phyloP scores from a whole-genome alignment of 2,797 vertebrate genomes.

The Phalloptychus januarius region DNA sequence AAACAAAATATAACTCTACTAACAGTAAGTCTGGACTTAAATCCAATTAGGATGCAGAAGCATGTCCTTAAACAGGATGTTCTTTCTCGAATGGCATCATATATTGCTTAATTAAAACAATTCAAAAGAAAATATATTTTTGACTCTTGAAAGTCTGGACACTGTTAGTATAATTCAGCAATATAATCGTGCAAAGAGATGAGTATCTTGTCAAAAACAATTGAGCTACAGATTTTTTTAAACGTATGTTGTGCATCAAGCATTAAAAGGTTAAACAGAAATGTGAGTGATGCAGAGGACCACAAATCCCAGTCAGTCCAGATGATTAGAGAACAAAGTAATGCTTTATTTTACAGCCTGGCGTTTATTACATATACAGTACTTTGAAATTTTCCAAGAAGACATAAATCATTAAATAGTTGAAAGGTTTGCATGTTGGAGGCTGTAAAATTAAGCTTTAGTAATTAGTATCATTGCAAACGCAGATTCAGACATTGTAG shows the following conservation, averaged over 20 bases:
- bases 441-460: slow-evolving; percentile 77
- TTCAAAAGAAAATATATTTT: neutral
- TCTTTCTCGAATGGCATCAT: neutral
- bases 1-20: neutral
- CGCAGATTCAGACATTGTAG: slow-evolving; percentile 61
- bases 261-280: slow-evolving; percentile 11
- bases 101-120: neutral
- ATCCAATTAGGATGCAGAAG: neutral
- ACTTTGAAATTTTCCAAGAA: slow-evolving; percentile 58
- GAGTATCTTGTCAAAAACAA: neutral
- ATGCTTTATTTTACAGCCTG: slow-evolving; percentile 76
- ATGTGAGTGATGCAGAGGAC: neutral
- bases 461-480: slow-evolving; percentile 63
- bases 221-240: neutral
- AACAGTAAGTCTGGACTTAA: neutral
- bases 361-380: slow-evolving; percentile 57
- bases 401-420: slow-evolving; percentile 52
- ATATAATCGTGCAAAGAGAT: neutral
- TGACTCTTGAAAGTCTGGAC: neutral
- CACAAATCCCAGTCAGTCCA: slow-evolving; percentile 47
- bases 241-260: neutral
- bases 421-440: slow-evolving; percentile 59
- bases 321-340: slow-evolving; percentile 55
- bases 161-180: neutral
- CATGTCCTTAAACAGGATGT: neutral